phyloP scores from a whole-genome alignment of 2,888 invertebrate genomes.

The Microlaimidae sp. region DNA sequence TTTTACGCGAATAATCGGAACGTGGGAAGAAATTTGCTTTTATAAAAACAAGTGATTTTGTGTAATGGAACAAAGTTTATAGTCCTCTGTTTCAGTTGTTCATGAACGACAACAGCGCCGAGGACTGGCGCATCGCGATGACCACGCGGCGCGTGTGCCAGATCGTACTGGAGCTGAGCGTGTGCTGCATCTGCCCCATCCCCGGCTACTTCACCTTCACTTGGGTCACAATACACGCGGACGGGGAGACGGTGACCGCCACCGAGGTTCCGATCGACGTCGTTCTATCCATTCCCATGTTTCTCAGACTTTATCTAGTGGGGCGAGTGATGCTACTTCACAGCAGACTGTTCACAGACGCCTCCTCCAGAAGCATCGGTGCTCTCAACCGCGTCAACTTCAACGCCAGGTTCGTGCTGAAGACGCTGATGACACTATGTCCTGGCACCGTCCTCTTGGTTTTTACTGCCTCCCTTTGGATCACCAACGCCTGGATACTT shows the following conservation, averaged over 20 bases:
- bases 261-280: conserved; percentile 78
- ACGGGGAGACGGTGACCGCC: conserved; percentile 41
- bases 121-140: conserved; percentile 99
- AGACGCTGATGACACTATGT: conserved; percentile 99
- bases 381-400: conserved; percentile 56
- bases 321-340: conserved; percentile 98
- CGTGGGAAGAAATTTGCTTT: too few species aligned
- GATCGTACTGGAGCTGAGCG: conserved; percentile 57
- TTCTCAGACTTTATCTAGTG: conserved; percentile 94
- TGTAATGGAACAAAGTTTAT: too few species aligned
- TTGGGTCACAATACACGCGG: conserved; percentile 87
- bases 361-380: conserved; percentile 57
- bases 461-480: conserved; percentile 98
- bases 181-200: conserved; percentile 94
- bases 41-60: too few species aligned
- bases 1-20: too few species aligned
- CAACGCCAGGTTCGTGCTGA: conserved; percentile 74
- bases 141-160: conserved; percentile 75
- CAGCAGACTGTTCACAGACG: conserved; percentile 97
- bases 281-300: conserved; percentile 94
- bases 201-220: conserved; percentile 88
- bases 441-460: conserved; percentile 91
- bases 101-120: conserved; percentile 99
- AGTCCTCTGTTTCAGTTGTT: conserved; percentile 62
- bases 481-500: conserved; percentile 96